Percentiles rank a stretch among this genome's conserved stretches.
These are phyloP conservation scores for Trachemys scripta DNA, from an alignment of 2,113 vertebrate species.

Conservation along the genomic window DNA sequence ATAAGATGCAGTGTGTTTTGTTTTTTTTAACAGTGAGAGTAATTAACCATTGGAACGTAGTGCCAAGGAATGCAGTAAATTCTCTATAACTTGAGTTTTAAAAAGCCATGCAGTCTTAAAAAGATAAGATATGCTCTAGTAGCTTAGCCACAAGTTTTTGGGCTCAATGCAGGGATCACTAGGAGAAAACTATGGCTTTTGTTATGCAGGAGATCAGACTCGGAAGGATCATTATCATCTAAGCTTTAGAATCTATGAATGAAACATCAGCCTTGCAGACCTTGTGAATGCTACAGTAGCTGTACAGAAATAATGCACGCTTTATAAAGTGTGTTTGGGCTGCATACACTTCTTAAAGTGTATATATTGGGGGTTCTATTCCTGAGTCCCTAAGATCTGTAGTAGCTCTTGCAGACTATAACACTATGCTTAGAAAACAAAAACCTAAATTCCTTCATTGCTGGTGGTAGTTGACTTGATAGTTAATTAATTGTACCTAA, in stretches of 20 bases:
- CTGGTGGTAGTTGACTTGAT: not conserved
- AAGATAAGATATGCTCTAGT: not conserved
- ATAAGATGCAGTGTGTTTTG: not conserved
- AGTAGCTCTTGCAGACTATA: not conserved
- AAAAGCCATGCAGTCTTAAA: too few species aligned
- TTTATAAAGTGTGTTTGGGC: not conserved
- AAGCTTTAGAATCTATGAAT: not conserved
- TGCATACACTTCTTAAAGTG: not conserved
- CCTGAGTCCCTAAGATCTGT: not conserved
- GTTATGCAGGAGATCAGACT: not conserved
- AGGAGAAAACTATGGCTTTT: not conserved
- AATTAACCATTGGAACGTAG: not conserved
- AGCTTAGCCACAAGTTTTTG: not conserved
- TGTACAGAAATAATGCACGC: not conserved
- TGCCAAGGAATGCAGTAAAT: not conserved
- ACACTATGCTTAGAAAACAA: not conserved
- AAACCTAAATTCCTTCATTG: not conserved
- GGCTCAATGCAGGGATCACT: not conserved
- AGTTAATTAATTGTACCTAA: not conserved
- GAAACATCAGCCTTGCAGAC: not conserved
- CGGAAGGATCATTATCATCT: not conserved
- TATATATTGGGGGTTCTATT: not conserved
- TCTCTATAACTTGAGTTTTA: not conserved
- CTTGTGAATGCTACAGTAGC: not conserved
- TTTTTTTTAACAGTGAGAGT: not conserved